Conservation (phyloP, 1,140 invertebrate genomes). For the Diabrotica undecimpunctata region DNA sequence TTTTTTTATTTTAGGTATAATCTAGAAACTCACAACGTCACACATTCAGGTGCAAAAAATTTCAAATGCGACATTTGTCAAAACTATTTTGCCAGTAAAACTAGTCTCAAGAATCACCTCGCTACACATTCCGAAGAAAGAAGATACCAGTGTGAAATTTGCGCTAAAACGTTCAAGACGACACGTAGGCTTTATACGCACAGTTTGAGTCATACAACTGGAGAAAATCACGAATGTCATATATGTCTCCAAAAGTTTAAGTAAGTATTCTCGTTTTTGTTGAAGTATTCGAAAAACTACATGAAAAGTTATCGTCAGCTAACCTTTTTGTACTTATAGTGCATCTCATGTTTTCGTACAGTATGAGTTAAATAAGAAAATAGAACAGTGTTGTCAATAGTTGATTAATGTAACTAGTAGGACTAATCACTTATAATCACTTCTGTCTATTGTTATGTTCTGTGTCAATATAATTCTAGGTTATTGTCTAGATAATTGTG, state of each 20-base stretch:
- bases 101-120: slow-evolving; percentile 33
- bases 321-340: too few relatives aligned
- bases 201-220: slow-evolving; percentile 34
- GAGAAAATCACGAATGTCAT: slow-evolving; percentile 35
- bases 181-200: slow-evolving; percentile 35
- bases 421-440: too few relatives aligned
- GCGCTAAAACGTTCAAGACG: slow-evolving; percentile 36
- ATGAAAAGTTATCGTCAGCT: not conserved
- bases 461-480: too few relatives aligned
- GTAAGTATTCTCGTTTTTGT: slow-evolving; percentile 1
- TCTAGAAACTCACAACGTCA: slow-evolving; percentile 34
- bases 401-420: too few relatives aligned
- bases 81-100: slow-evolving; percentile 34
- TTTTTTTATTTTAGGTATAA: slow-evolving; percentile 30
- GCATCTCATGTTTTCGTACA: too few relatives aligned
- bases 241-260: slow-evolving; percentile 33
- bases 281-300: not conserved
- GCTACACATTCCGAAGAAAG: slow-evolving; percentile 31
- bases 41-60: slow-evolving; percentile 35
- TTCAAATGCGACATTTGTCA: slow-evolving; percentile 34
- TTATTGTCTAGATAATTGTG: too few relatives aligned
- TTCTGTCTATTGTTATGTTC: too few relatives aligned
- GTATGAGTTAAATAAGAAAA: too few relatives aligned
- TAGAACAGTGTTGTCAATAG: too few relatives aligned
- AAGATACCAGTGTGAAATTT: slow-evolving; percentile 34